Base-by-base conservation (phyloP, 2,888 invertebrate species). In the Priocnemis perturbator region DNA sequence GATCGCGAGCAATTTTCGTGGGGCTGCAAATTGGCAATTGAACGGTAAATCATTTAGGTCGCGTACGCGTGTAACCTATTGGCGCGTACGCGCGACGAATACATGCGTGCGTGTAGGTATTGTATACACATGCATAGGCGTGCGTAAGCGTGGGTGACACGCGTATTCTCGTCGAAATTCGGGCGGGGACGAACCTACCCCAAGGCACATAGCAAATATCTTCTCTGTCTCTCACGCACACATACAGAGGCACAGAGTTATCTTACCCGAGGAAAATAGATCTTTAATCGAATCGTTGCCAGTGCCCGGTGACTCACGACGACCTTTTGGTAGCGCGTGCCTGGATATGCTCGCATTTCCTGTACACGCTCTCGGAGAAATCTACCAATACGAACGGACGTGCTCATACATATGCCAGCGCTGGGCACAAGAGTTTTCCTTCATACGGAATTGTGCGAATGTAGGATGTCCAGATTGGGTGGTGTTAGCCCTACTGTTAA, bases 1-100 rank as follows among this genome's bases (percentile, higher is more conserved):
- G 68, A 59, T 68, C n/a, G 15, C 63, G 64, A 73, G 75, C 83
- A 77, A 84, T 84, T 85, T 85, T 85, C 82, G 74, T 78, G 77
- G 79, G 84, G 81, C 73, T 80, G 81, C 80, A 85, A 86, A 86
- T 86, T 86, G 86, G 78, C 86, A 86, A 86, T 86, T 83, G 86
- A 70, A 76, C 67, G 77, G 69, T 81, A 81, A 85, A 83, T 82
- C 81, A 83, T 83, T 85, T 85, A 85, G 71, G 60, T 77, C 67
- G 74, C 67, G 67, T 69, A 71, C 62, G 72, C 62, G 55, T 67
- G 67, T 62, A 47, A 37, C 20, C 57, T 11, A 20, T 50, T 15
- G 17, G 47, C 47, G 47, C 50, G 26, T 57, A 5, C 30, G 57
- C n/a, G 57, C 57, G 57, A 73, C 60, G 21, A 57, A 73, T n/a